A percentile compares a stretch with the other conserved stretches of the same genome.
Conservation (phyloP, 2,888 invertebrate species). For the Plebejus argus region DNA sequence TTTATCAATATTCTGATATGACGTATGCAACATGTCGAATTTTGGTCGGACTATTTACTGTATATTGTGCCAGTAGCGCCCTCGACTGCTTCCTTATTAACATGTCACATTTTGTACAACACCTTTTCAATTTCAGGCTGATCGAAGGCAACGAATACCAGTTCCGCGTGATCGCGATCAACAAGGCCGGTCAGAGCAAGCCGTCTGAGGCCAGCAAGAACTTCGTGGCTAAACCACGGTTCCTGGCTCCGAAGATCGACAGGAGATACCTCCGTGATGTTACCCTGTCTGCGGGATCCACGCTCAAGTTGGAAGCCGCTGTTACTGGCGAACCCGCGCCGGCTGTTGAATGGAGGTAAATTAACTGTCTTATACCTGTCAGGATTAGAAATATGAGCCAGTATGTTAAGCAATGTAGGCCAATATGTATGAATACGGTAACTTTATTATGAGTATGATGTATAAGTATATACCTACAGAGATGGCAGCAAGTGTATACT, state of each 20-base stretch:
- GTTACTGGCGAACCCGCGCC: constrained; percentile 98
- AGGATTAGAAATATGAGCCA: neutral
- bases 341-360: constrained; percentile 90
- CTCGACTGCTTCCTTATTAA: too few relatives aligned
- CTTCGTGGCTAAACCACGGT: constrained; percentile 92
- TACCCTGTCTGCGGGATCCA: constrained; percentile 94
- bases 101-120: neutral
- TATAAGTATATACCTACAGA: too few relatives aligned
- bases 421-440: too few relatives aligned
- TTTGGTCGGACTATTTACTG: too few relatives aligned
- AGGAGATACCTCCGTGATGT: constrained; percentile 94
- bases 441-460: too few relatives aligned
- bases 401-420: too few relatives aligned
- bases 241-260: constrained; percentile 97
- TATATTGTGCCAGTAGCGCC: too few relatives aligned
- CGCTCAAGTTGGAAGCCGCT: constrained; percentile 95
- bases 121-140: constrained; percentile 64
- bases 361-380: neutral
- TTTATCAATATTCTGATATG: too few relatives aligned
- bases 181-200: constrained; percentile 96
- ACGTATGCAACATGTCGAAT: too few relatives aligned
- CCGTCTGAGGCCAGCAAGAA: constrained; percentile 93
- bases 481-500: too few relatives aligned
- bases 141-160: constrained; percentile 98
- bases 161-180: constrained; percentile 96